phyloP scores from a whole-genome alignment of 2,888 invertebrate genomes.

The Drosophila anceps region DNA sequence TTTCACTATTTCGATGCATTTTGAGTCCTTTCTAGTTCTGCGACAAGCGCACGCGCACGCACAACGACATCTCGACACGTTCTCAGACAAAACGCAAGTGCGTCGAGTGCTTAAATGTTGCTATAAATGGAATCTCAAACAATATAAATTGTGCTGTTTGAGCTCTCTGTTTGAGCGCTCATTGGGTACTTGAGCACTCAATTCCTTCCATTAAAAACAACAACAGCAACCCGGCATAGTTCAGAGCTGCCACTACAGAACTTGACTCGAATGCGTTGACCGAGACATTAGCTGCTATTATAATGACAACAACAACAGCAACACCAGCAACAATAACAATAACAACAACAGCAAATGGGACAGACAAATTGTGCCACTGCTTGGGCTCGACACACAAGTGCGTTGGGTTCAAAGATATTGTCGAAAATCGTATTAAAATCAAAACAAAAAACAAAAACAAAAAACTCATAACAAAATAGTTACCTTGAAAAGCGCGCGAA shows the following conservation, averaged over 20 bases:
- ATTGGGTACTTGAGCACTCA: constrained; percentile 49
- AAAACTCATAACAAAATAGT: constrained; percentile 57
- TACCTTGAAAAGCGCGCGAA: constrained; percentile 65
- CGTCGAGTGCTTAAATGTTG: constrained; percentile 56
- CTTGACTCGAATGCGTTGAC: constrained; percentile 79
- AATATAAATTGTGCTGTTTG: constrained; percentile 22
- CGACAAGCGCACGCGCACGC: constrained; percentile 18
- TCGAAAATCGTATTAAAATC: constrained; percentile 30
- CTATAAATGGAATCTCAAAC: constrained; percentile 51
- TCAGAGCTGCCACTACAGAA: constrained; percentile 58
- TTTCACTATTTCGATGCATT: background rate
- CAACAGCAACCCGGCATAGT: constrained; percentile 18
- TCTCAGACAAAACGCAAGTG: constrained; percentile 64
- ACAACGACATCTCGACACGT: constrained; percentile 71
- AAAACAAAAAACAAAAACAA: constrained; percentile 26
- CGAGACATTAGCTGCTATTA: constrained; percentile 73
- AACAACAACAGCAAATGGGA: constrained; percentile 6
- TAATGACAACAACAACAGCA: constrained; percentile 47
- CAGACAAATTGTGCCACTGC: constrained; percentile 34
- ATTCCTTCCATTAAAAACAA: constrained; percentile 64
- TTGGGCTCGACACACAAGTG: constrained; percentile 43
- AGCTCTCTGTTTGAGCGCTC: constrained; percentile 19
- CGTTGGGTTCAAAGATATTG: constrained; percentile 72
- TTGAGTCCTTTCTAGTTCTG: background rate
- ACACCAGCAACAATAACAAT: no score